phyloP scores from a whole-genome alignment of 2,888 invertebrate species.

The Chydorus sphaericus region DNA sequence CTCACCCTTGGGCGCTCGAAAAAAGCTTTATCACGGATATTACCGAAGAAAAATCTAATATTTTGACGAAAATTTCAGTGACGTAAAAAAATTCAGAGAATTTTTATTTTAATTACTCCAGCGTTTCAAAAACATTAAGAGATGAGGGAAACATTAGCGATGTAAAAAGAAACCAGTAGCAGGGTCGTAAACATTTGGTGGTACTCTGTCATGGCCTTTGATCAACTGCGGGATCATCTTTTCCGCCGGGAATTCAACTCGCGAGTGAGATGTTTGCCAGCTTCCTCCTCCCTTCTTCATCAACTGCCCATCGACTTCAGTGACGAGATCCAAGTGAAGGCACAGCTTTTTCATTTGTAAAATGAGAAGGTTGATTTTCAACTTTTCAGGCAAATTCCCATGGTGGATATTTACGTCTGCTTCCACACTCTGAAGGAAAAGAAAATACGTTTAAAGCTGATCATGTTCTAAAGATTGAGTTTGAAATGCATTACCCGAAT shows the following conservation, averaged over 20 bases:
- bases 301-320: slow-evolving; percentile 47
- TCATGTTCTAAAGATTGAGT: not conserved
- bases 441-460: too few species aligned
- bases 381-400: slow-evolving; percentile 26
- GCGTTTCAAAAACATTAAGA: not conserved
- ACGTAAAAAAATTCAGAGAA: not conserved
- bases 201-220: not conserved
- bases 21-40: too few species aligned
- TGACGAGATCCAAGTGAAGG: slow-evolving; percentile 68
- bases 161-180: not conserved
- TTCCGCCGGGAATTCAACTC: not conserved
- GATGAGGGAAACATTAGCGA: not conserved
- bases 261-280: slow-evolving; percentile 5
- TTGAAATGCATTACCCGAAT: slow-evolving; percentile 39
- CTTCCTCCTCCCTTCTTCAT: slow-evolving; percentile 21
- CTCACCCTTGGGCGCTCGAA: too few species aligned
- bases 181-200: not conserved
- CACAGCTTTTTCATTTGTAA: slow-evolving; percentile 65
- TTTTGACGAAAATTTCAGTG: not conserved
- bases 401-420: slow-evolving; percentile 51
- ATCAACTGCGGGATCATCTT: not conserved
- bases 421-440: slow-evolving; percentile 46
- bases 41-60: too few species aligned
- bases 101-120: not conserved
- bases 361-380: slow-evolving; percentile 43